Conservation (phyloP, 2,888 invertebrate genomes). For the Camptogramma bilineatum region DNA sequence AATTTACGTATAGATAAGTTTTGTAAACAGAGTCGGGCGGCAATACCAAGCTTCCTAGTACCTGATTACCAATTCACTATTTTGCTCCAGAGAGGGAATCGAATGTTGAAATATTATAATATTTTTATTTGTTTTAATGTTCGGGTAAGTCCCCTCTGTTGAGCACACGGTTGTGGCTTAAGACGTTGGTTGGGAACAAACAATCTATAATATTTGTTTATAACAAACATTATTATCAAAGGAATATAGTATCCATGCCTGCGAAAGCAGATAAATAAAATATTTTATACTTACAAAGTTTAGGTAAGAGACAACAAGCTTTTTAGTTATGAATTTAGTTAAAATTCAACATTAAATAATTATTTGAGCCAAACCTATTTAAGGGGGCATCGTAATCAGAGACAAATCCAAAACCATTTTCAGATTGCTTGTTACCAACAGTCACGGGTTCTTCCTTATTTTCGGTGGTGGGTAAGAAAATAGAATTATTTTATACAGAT, state of each 20-base stretch:
- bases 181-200: constrained; percentile 68
- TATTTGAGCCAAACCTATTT: not conserved
- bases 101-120: not conserved
- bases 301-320: no score
- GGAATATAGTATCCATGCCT: no score
- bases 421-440: constrained; percentile 68
- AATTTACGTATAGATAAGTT: no score
- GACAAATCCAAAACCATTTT: not conserved
- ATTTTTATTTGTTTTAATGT: constrained; percentile 8
- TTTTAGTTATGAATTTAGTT: no score
- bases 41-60: constrained; percentile 81
- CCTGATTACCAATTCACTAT: constrained; percentile 67
- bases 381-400: not conserved
- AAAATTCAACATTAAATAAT: no score
- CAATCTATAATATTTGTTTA: constrained; percentile 56
- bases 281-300: no score
- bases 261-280: no score
- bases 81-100: constrained; percentile 73
- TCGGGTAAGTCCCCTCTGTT: constrained; percentile 56
- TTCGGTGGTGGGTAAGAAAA: constrained; percentile 63
- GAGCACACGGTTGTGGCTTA: constrained; percentile 65
- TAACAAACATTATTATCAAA: no score
- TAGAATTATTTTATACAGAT: not conserved
- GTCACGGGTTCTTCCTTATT: constrained; percentile 52
- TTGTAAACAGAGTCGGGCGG: constrained; percentile 74